Evolutionary conservation across 1,140 invertebrate genomes (phyloP), one percentile per base, ranked within the genome.

Genomic region (Hydropsyche tenuis): DNA sequence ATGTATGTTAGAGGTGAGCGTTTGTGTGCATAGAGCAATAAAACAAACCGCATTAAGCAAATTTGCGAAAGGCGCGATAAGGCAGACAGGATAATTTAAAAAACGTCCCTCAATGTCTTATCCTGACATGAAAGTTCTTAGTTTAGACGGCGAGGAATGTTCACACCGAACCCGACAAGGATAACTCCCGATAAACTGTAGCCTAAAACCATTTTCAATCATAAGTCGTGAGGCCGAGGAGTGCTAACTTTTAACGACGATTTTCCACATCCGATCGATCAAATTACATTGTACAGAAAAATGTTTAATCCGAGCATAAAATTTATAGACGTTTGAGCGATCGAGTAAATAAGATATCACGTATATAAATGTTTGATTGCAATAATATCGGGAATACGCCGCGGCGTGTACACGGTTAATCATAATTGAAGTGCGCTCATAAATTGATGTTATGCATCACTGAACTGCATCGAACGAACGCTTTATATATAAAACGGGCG

Each of bases 11-110:
- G 65, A 22, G n/a, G n/a, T n/a, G n/a, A n/a, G n/a, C 27, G 22
- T 68, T 46, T 43, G 42, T 48, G 45, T 66, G 62, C 16, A 27
- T 53, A 63, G 60, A 37, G 23, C 60, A 72, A 72, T 63, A 72
- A 71, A 73, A 65, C 42, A 76, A 73, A 68, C 69, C 68, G 75
- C 64, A 76, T 76, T 73, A 76, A 73, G 51, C 60, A 66, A 62
- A 73, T 73, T 73, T 64, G 64, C 53, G 46, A 37, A 30, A 18
- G 42, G 56, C 64, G 65, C 64, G 65, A 60, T 66, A 60, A 48
- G 27, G 14, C 46, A 42, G 76, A 77, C 76, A 77, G 68, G 76
- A 74, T 75, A 77, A 77, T 77, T 77, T 77, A 77, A 77, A 77
- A 77, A 75, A 73, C 68, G 73, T 75, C 76, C 65, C 65, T 77